Base-by-base conservation (phyloP, 2,888 invertebrate species). In the Drosophila putrida region DNA sequence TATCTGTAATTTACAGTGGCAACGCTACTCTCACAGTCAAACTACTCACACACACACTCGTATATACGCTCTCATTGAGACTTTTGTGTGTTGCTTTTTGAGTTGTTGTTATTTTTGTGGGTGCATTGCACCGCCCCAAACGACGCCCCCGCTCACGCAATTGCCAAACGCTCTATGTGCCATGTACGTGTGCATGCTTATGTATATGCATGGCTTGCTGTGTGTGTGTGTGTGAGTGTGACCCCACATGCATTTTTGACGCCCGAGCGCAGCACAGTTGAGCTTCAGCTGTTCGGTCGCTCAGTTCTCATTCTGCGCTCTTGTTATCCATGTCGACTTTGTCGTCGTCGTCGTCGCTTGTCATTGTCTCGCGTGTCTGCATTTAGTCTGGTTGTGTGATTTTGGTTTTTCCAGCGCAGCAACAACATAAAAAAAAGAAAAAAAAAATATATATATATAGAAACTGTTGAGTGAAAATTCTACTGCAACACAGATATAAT, bases 301-400 rank as follows among this genome's bases (percentile, higher is more conserved):
- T 80, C 79, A 75, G 81, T 81, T 73, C 67, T 65, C 78, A 78
- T 87, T 88, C 84, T 78, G 84, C 75, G 67, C 82, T 80, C 73
- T 74, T 74, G 86, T 76, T 81, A 74, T 82, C 78, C 78, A 78
- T 75, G 88, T 88, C 71, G 69, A 53, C 49, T 49, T 67, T 50
- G 31, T 33, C 67, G 71, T 62, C 59, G 71, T 62, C 54, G 76
- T 43, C 41, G 62, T 70, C 54, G 39, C 31, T 33, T 75, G 65
- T 78, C 82, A 75, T 73, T 82, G 73, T 73, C 58, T 70, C 60
- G 77, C 80, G 80, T 80, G 80, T 86, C 84, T 82, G 87, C 87
- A 83, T 80, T 88, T 82, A 80, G 69, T 71, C 71, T 80, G 73
- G 69, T 80, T 82, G 73, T 80, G 82, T 82, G 51, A 60, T 55